Evolutionary conservation across 2,888 invertebrate genomes (phyloP).

Genomic region (Invenusta paracnida): DNA sequence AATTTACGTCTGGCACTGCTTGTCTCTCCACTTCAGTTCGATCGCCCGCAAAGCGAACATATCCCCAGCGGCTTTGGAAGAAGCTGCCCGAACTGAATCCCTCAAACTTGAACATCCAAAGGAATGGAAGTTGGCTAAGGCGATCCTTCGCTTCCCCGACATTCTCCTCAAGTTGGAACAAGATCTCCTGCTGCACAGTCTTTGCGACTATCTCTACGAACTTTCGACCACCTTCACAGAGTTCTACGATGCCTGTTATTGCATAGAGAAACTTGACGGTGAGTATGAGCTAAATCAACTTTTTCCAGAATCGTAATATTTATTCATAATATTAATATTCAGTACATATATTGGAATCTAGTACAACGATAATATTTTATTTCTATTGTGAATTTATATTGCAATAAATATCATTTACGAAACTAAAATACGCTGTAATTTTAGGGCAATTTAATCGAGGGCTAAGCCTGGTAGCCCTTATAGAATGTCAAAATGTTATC

Average conservation of each 20-base stretch:
- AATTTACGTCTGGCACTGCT: too few species aligned
- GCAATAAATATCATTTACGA: too few species aligned
- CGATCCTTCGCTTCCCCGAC: constrained; percentile 64
- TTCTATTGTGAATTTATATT: too few species aligned
- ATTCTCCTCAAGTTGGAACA: constrained; percentile 74
- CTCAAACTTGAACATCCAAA: constrained; percentile 79
- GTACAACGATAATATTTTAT: too few species aligned
- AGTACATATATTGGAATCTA: too few species aligned
- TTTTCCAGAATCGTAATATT: too few species aligned
- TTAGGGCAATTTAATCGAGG: too few species aligned
- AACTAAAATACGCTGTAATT: too few species aligned
- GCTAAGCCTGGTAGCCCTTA: too few species aligned
- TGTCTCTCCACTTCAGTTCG: constrained; percentile 71
- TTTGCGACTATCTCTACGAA: constrained; percentile 93
- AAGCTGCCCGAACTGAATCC: constrained; percentile 65
- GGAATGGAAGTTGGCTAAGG: constrained; percentile 88
- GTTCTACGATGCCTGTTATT: constrained; percentile 95
- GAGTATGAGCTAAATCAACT: too few species aligned
- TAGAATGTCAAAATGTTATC: too few species aligned
- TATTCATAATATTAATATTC: too few species aligned
- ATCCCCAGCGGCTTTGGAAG: constrained; percentile 63
- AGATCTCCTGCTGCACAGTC: constrained; percentile 75
- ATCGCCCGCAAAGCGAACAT: constrained; percentile 62
- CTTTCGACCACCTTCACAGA: constrained; percentile 86
- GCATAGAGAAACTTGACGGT: constrained; percentile 90